Evolutionary conservation across 2,888 invertebrate genomes (phyloP).

Genomic region (Lydus trimaculatus): DNA sequence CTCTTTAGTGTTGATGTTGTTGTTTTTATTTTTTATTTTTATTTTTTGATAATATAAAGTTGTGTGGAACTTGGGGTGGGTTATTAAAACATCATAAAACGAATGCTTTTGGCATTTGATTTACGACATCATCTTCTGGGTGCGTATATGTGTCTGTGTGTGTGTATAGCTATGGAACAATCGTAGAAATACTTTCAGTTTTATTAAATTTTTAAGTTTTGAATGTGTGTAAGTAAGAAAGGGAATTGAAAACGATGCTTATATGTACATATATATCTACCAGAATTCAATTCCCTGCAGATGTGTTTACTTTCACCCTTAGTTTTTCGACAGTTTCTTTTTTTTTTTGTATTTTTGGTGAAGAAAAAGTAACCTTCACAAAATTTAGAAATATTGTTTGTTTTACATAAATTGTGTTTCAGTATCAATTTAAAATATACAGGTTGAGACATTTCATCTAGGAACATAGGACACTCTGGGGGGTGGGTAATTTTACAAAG

Average conservation of each 20-base stretch:
- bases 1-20: background rate
- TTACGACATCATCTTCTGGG: constrained; percentile 36
- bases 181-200: constrained; percentile 44
- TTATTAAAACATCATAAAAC: constrained; percentile 45
- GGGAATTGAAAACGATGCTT: background rate
- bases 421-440: no score
- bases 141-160: background rate
- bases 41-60: constrained; percentile 16
- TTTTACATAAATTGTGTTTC: constrained; percentile 15
- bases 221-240: constrained; percentile 18
- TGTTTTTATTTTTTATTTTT: constrained; percentile 1
- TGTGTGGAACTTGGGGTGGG: constrained; percentile 32
- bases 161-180: constrained; percentile 34
- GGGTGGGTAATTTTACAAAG: no score
- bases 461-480: no score
- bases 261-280: background rate
- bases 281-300: constrained; percentile 20
- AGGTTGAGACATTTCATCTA: no score
- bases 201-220: constrained; percentile 39
- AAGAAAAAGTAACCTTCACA: background rate
- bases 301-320: constrained; percentile 25
- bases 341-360: background rate
- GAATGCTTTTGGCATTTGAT: constrained; percentile 37
- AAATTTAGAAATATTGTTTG: background rate
- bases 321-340: background rate